Evolutionary conservation across 2,888 invertebrate species (phyloP), one percentile per base, ranked within the genome.

Genomic region (Catocala sponsa): DNA sequence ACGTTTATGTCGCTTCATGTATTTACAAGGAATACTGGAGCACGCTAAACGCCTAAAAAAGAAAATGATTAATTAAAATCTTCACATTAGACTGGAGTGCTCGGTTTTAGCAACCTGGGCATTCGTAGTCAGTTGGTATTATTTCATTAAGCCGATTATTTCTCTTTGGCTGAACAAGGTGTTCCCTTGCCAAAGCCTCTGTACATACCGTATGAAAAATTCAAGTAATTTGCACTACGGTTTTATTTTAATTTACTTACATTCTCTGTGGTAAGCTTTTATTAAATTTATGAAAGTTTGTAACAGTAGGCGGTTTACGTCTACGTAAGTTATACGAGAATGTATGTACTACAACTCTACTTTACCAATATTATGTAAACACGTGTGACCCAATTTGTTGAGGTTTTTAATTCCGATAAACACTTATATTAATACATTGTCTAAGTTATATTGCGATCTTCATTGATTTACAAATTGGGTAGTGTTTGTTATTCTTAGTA

Each of bases 91-190:
- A 9, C 25, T 7, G 15, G 11, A 56, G 58, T 59, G 43, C 53
- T 6, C 25, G 11, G 55, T 51, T 61, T 67, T 63, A 61, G 50
- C 11, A 43, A 53, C 46, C 13, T 2, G 9, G 35, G 35, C 35
- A 38, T 6, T 38, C 13, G 44, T 53, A 44, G 15, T 52, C 44
- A 38, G 44, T 33, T 10, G 53, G 59, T 55, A 71, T 68, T 71
- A 65, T 60, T 65, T 61, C 10, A 65, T 56, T 70, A 72, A 61
- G 55, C 15, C 15, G 60, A 46, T 65, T 70, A 73, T 5, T 67
- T 59, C 54, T 54, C 25, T 57, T 57, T 54, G 61, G 62, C 55
- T 52, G 47, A 63, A 56, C 44, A 47, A 47, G 48, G 51, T 51
- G 38, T 52, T 12, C 46, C 53, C 41, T 44, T 33, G 47, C 10